Base-by-base conservation (phyloP, 2,797 vertebrate species). In the Thalassophryne amazonica region DNA sequence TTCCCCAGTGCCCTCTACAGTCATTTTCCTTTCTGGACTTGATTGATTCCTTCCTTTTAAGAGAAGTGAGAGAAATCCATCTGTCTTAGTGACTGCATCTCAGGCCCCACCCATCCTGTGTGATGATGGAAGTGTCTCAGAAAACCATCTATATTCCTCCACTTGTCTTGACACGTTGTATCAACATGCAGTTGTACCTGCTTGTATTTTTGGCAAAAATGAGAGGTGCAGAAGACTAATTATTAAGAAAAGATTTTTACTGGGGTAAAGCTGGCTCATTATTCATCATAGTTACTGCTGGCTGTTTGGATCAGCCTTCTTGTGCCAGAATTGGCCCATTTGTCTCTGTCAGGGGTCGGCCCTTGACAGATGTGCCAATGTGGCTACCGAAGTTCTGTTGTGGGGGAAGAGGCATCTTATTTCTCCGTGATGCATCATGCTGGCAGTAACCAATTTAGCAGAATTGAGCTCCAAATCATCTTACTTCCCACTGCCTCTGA, bases 351-450 rank as follows among this genome's bases (percentile, higher is more conserved):
- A 84, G 60, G 78, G 82, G 86, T 76, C 72, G 83, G 73, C 80
- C 64, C 68, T 78, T 89, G 90, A 91, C 86, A 87, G 90, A 91
- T 90, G 84, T 89, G 85, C 86, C 90, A 90, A 90, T 88, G 88
- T 85, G 88, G 78, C 83, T 75, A 65, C 78, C 69, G 78, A 83
- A 81, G 66, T 87, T 84, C 63, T 72, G 77, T 69, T 78, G 77
- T 85, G 46, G 83, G 73, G 80, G 76, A 37, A 84, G 75, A 82
- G 72, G 77, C 81, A 83, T 90, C 85, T 87, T 91, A 90, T 91
- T 91, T 90, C 80, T 80, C 76, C 58, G 65, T 90, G 90, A 92
- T 91, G 85, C 86, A 90, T 92, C 83, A 79, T 61, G 72, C 85
- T 89, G 89, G 87, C 89, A 86, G 86, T 83, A 86, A 89, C 86